phyloP scores from a whole-genome alignment of 1,140 invertebrate species.

The Anthonomus grandis region DNA sequence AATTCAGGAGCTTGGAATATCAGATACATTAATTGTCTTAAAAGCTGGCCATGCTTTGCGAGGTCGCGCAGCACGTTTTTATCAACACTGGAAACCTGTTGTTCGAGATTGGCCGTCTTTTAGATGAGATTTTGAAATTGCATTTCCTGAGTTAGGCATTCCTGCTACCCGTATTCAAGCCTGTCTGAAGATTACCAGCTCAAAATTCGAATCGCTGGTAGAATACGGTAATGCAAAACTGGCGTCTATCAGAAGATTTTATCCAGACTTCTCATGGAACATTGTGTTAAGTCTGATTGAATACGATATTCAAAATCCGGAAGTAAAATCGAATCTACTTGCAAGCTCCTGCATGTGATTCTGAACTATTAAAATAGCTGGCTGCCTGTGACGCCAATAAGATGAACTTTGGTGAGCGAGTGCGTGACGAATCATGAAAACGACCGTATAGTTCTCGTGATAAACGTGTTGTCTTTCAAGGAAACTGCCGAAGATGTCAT shows the following conservation, averaged over 20 bases:
- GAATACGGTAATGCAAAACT: conserved; percentile 15
- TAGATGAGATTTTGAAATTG: no score
- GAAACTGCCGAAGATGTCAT: conserved; percentile 4
- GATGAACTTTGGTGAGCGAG: background rate
- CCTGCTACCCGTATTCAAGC: conserved; percentile 8
- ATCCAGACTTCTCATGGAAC: conserved; percentile 9
- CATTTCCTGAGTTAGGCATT: conserved; percentile 8
- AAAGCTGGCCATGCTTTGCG: conserved; percentile 14
- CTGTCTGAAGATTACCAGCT: background rate
- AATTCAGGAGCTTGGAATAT: conserved; percentile 11
- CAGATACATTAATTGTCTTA: conserved; percentile 11
- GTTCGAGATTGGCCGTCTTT: conserved; percentile 9
- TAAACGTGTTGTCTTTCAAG: background rate
- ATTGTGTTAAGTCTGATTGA: conserved; percentile 7
- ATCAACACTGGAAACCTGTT: no score
- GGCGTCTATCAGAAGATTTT: conserved; percentile 4
- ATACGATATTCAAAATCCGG: conserved; percentile 12
- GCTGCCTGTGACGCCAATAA: background rate
- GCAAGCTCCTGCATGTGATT: conserved; percentile 1
- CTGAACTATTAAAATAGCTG: conserved; percentile 2
- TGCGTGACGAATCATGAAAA: background rate
- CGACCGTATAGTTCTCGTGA: conserved; percentile 1
- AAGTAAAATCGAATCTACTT: background rate
- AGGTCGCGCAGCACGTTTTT: no score
- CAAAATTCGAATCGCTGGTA: conserved; percentile 7